Conservation (phyloP, 2,888 invertebrate genomes). For the Pycnomerus fuliginosus region DNA sequence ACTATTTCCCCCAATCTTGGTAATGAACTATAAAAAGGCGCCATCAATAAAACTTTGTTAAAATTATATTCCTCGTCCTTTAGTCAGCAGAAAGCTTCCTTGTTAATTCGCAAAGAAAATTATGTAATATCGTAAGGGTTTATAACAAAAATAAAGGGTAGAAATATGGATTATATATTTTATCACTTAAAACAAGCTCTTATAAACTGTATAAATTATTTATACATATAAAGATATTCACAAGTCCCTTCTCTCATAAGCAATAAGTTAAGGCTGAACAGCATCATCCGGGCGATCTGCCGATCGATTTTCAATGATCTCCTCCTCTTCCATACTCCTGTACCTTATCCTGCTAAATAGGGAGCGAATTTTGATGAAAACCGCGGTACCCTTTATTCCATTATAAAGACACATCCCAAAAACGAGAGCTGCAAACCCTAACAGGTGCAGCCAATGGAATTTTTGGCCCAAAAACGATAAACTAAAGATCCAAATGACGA, state of each 20-base stretch:
- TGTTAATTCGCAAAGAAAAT: too few relatives aligned
- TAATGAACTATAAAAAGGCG: too few relatives aligned
- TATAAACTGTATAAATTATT: too few relatives aligned
- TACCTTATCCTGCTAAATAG: slow-evolving; percentile 28
- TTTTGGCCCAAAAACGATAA: slow-evolving; percentile 74
- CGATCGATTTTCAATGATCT: slow-evolving; percentile 45
- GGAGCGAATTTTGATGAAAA: slow-evolving; percentile 35
- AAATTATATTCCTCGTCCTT: too few relatives aligned
- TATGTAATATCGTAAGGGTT: too few relatives aligned
- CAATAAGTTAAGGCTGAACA: slow-evolving; percentile 13
- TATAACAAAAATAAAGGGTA: too few relatives aligned
- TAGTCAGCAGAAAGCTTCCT: too few relatives aligned
- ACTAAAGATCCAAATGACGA: slow-evolving; percentile 87
- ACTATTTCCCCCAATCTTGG: too few relatives aligned
- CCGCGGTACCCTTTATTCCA: slow-evolving; percentile 40
- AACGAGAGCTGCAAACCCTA: slow-evolving; percentile 77
- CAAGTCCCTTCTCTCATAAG: neutral
- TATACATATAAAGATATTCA: too few relatives aligned
- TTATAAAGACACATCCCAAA: slow-evolving; percentile 85
- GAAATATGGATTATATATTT: too few relatives aligned
- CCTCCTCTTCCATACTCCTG: slow-evolving; percentile 39
- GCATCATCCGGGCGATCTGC: slow-evolving; percentile 37
- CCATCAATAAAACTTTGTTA: too few relatives aligned
- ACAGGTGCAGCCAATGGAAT: slow-evolving; percentile 71
- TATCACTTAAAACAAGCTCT: too few relatives aligned